Base-by-base conservation (phyloP, 2,888 invertebrate species). In the Synergus umbraculus region DNA sequence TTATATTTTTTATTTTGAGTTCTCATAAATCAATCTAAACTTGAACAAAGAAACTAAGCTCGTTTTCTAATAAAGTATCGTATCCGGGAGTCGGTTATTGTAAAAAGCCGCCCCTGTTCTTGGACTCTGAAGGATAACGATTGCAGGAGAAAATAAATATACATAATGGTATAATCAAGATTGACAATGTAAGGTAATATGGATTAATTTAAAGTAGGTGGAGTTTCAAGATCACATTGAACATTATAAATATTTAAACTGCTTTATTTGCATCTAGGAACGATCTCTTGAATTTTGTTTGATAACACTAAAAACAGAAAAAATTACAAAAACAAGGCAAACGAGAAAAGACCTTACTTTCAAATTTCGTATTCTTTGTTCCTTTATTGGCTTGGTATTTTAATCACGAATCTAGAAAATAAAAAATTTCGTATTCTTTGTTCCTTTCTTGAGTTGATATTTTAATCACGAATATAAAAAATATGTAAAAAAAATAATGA, bases 181-280 rank as follows among this genome's bases (percentile, higher is more conserved):
- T 46, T 69, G 29, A 9, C 29, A 69, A 69, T 49, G 22, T 22
- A 49, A 8, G 15, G 1, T 43, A 65, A 64, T 67, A 18, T 67
- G 18, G 44, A 67, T 4, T 22, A 67, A 44, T 44, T 69, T 22
- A 69, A 67, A 65, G 65, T 41, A 65, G 65, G 65, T 65, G 43
- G 64, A 9, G 41, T 15, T 64, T 65, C 65, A 65, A 65, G 41
- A 65, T 65, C 43, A 65, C 65, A 65, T 37, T 37, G 37, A 37
- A 37, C 37, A 37, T 37, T 37, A 37, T 49, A 15, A 49, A 49
- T 49, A 15, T 15, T 49, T 49, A 49, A 49, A 15, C 15, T 49
- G n/a, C 7, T 49, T 49, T 49, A 15, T 7, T n/a, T 49, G 15
- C 49, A 37, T 37, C 37, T 37, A 37, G 37, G 5, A 37, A 54